These are phyloP conservation scores for Corbicula japonica DNA, from an alignment of 2,888 invertebrate species.

Conservation along the genomic window DNA sequence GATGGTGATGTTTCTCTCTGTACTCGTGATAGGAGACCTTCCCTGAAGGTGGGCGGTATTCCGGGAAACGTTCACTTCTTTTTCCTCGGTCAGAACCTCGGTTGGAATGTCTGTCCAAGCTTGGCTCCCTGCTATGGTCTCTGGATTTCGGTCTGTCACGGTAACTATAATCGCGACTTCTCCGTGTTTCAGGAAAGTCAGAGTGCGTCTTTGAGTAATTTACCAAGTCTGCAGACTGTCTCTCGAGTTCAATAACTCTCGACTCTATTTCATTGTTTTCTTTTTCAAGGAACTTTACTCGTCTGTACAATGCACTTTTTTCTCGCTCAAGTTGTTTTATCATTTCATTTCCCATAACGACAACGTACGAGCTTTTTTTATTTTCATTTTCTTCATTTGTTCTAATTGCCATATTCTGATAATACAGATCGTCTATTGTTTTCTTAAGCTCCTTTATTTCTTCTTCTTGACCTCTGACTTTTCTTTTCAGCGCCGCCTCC, in stretches of 20 bases:
- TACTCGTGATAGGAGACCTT: constrained; percentile 33
- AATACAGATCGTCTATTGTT: constrained; percentile 63
- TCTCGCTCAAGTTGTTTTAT: constrained; percentile 60
- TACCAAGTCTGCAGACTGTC: constrained; percentile 50
- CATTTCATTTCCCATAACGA: constrained; percentile 65
- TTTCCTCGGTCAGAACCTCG: not conserved
- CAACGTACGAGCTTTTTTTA: constrained; percentile 58
- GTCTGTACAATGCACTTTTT: constrained; percentile 59
- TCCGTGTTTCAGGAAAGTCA: constrained; percentile 14
- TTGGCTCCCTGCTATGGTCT: not conserved
- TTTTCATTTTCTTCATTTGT: constrained; percentile 54
- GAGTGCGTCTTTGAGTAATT: constrained; percentile 51
- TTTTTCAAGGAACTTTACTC: constrained; percentile 58
- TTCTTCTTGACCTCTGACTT: constrained; percentile 49
- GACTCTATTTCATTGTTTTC: constrained; percentile 64
- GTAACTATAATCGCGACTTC: not conserved
- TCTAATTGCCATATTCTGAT: constrained; percentile 59
- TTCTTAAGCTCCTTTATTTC: constrained; percentile 62
- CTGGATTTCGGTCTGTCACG: not conserved
- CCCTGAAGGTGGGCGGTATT: constrained; percentile 21
- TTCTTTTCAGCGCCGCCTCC: constrained; percentile 54
- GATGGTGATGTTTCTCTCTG: constrained; percentile 25
- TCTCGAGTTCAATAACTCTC: constrained; percentile 60
- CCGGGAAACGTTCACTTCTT: constrained; percentile 7
- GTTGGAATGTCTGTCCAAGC: not conserved